Percentiles rank a stretch among this genome's conserved stretches.
Conservation (phyloP, 1,140 invertebrate genomes). For the Mycetomoellerius zeteki region DNA sequence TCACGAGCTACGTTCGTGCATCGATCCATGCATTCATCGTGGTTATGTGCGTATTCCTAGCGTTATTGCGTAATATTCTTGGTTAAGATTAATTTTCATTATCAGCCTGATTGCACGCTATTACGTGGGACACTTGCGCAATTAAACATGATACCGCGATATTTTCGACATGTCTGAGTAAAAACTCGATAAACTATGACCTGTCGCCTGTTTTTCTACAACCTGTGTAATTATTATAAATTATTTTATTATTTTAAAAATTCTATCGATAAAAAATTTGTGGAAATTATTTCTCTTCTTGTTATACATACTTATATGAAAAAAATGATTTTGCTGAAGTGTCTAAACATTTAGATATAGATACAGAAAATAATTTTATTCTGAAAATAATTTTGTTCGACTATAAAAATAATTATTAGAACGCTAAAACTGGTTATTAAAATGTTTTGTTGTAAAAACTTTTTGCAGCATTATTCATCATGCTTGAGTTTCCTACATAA, state of each 20-base stretch:
- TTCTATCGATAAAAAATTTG: background rate
- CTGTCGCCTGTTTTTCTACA: background rate
- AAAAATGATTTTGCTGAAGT: no score
- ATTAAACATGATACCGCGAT: background rate
- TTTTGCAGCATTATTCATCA: no score
- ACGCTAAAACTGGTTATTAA: no score
- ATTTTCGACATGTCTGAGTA: background rate
- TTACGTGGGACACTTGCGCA: background rate
- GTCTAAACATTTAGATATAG: no score
- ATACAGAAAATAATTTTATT: no score
- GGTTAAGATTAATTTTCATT: conserved; percentile 28
- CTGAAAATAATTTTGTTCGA: no score
- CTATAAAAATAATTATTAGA: no score
- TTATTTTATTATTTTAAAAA: background rate
- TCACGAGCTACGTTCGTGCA: background rate
- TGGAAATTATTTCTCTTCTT: background rate
- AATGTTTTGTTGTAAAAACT: no score
- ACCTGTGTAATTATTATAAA: background rate
- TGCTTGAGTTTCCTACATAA: no score
- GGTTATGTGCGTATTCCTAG: background rate
- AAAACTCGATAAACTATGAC: background rate
- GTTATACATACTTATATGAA: background rate
- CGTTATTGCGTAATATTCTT: conserved; percentile 45
- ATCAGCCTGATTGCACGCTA: background rate
- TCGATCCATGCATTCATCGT: conserved; percentile 32